phyloP scores from a whole-genome alignment of 2,888 invertebrate genomes.

The Cremastobaeus sp. region DNA sequence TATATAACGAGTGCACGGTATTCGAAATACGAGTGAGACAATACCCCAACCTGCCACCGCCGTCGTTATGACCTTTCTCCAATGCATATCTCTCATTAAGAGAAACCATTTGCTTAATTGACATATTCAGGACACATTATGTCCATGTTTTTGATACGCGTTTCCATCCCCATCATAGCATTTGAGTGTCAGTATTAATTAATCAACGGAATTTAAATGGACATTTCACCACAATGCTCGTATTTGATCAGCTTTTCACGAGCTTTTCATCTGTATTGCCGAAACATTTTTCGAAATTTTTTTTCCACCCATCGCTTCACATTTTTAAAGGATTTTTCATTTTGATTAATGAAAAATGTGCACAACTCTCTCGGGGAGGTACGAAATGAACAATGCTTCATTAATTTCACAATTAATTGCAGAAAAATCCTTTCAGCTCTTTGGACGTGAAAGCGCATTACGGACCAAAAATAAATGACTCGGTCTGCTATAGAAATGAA shows the following conservation, averaged over 20 bases:
- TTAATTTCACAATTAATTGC: too few species aligned
- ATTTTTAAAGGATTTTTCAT: too few species aligned
- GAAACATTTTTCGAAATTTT: too few species aligned
- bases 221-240: constrained; percentile 12
- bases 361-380: too few species aligned
- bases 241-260: constrained; percentile 19
- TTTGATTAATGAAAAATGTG: too few species aligned
- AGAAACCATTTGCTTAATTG: constrained; percentile 57
- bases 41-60: constrained; percentile 46
- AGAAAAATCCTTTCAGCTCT: too few species aligned
- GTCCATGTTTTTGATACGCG: constrained; percentile 29
- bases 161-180: not conserved
- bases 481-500: constrained; percentile 11
- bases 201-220: constrained; percentile 15
- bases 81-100: constrained; percentile 53
- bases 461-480: constrained; percentile 7
- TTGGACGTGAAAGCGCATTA: too few species aligned
- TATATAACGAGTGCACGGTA: constrained; percentile 53
- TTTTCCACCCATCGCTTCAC: too few species aligned
- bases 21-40: constrained; percentile 56
- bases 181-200: constrained; percentile 22
- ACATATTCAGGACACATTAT: constrained; percentile 40
- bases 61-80: constrained; percentile 49
- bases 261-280: too few species aligned
- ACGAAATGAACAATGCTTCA: too few species aligned